A percentile compares a stretch with the other conserved stretches of the same genome.
phyloP scores from a whole-genome alignment of 1,140 invertebrate genomes.

The Leptopilina boulardi region DNA sequence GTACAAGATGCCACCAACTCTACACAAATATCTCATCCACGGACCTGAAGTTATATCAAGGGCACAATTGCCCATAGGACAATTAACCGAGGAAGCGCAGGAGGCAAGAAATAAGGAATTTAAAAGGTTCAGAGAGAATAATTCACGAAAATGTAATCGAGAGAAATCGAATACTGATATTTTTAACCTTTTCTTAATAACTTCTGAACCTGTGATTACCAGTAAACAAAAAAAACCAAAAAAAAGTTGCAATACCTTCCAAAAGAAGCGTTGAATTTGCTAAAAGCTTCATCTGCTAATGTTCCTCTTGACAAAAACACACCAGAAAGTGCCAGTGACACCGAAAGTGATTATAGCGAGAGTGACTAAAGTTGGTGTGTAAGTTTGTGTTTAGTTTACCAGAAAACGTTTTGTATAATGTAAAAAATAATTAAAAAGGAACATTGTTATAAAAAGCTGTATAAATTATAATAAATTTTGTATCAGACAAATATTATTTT shows the following conservation, averaged over 20 bases:
- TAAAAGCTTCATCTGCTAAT: too few species aligned
- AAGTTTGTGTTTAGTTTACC: too few species aligned
- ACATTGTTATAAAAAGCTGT: too few species aligned
- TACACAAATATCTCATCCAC: constrained; percentile 68
- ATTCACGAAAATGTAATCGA: constrained; percentile 51
- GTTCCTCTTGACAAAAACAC: too few species aligned
- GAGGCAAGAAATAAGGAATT: constrained; percentile 35
- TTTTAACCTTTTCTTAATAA: constrained; percentile 52
- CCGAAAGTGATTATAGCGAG: too few species aligned
- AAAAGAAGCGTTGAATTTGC: too few species aligned
- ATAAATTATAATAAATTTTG: too few species aligned
- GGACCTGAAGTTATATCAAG: constrained; percentile 57
- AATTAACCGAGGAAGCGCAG: constrained; percentile 64
- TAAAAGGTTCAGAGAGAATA: constrained; percentile 48
- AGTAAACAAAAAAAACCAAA: constrained; percentile 35
- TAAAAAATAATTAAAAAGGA: too few species aligned
- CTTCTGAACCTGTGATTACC: constrained; percentile 56
- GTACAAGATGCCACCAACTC: constrained; percentile 62
- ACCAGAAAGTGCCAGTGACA: too few species aligned
- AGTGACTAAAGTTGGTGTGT: too few species aligned
- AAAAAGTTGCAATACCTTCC: background rate
- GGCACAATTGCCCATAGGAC: constrained; percentile 62
- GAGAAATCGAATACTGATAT: constrained; percentile 53
- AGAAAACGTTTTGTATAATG: too few species aligned
- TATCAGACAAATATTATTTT: too few species aligned